phyloP scores from a whole-genome alignment of 2,888 invertebrate species.

The Chromoteleia sp. region DNA sequence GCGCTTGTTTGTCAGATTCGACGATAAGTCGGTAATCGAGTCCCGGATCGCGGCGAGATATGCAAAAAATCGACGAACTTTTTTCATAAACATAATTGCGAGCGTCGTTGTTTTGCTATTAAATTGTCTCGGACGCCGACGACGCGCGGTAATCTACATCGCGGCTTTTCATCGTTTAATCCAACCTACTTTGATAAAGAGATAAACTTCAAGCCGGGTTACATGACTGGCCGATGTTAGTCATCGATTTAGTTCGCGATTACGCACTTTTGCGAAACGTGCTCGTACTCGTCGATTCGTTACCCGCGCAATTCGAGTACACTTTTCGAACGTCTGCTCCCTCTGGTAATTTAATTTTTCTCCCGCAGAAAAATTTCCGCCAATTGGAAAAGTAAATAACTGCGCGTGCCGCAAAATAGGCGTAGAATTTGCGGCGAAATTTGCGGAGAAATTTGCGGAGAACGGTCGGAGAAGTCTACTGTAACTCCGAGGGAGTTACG shows the following conservation, averaged over 20 bases:
- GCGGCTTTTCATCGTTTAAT: constrained; percentile 62
- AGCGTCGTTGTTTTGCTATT: constrained; percentile 15
- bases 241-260: constrained; percentile 16
- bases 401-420: too few species aligned
- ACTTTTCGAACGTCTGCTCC: too few species aligned
- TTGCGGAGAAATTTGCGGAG: too few species aligned
- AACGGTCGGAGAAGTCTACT: not conserved
- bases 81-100: not conserved
- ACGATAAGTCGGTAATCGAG: not conserved
- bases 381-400: too few species aligned
- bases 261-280: not conserved
- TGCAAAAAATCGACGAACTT: not conserved
- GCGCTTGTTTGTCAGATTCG: constrained; percentile 11
- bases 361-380: too few species aligned
- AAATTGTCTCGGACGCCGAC: not conserved
- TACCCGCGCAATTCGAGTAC: too few species aligned
- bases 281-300: not conserved
- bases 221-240: constrained; percentile 18
- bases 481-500: constrained; percentile 19
- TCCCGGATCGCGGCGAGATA: not conserved
- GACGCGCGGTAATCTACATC: not conserved
- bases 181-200: constrained; percentile 73
- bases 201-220: constrained; percentile 67
- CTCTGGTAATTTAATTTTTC: too few species aligned
- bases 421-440: too few species aligned